Base-by-base conservation (phyloP, 2,797 vertebrate species). In the Chelon labrosus region DNA sequence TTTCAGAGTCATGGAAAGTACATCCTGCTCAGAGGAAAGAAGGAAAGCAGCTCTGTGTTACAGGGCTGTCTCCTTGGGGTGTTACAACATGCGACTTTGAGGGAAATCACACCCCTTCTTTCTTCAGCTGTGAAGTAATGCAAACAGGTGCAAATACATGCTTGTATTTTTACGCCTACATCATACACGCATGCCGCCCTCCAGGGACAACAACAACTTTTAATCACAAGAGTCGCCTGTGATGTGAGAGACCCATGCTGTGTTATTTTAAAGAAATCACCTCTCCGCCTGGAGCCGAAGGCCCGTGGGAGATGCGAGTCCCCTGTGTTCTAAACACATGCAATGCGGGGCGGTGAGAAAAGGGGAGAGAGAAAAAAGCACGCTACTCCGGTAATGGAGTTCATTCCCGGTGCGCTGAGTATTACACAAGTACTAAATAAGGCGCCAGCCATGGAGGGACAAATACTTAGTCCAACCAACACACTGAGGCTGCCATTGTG, bases 331-430 rank as follows among this genome's bases (percentile, higher is more conserved):
- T 87, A 80, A 92, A 86, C 85, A 84, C 80, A 80, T 85, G 85
- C 74, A 82, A 84, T 76, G 86, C 73, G 83, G 85, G 83, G 78
- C 39, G 5, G 22, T 64, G 80, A 81, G 85, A 68, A 79, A 73
- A 65, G 64, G 60, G 77, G 75, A 56, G 76, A 55, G 75, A 62
- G 84, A 70, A 60, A 60, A 79, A 84, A 87, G 78, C 75, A 84
- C 82, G 75, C 70, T 62, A 65, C 76, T 57, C 14, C 62, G 3
- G 80, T 94, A 94, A 95, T 94, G 82, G 92, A 90, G 91, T 92
- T 92, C 81, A 90, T 91, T 92, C 93, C 90, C 91, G 64, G 71
- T 0, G 69, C 25, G 69, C 76, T 44, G 64, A 83, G 87, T 89
- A 89, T 91, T 88, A 85, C 73, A 73, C 76, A 57, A 59, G 80